phyloP scores from a whole-genome alignment of 2,113 vertebrate species.

The Chunga burmeisteri region DNA sequence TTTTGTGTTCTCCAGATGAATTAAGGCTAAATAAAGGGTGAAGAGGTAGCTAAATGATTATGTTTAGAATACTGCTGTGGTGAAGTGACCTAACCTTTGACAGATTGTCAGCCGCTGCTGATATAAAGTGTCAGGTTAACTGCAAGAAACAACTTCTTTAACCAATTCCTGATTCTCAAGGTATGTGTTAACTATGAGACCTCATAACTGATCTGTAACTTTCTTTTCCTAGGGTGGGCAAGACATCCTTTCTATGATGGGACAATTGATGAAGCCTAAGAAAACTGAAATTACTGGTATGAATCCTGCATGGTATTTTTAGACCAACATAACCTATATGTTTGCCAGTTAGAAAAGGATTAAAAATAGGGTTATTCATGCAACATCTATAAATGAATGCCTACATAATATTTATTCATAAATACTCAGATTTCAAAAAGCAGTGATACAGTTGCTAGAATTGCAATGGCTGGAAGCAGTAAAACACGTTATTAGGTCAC shows the following conservation, averaged over 20 bases:
- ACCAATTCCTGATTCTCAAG: neutral
- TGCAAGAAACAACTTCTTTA: neutral
- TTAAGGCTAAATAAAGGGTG: neutral
- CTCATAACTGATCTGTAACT: neutral
- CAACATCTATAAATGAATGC: neutral
- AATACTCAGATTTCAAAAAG: neutral
- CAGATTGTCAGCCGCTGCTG: neutral
- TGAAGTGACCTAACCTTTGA: neutral
- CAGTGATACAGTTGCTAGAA: neutral
- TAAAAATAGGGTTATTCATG: neutral
- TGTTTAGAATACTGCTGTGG: neutral
- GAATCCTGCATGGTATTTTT: neutral
- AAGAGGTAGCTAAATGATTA: neutral
- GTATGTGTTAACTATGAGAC: neutral
- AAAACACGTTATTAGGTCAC: neutral
- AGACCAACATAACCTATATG: neutral
- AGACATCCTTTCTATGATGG: slow-evolving; percentile 99
- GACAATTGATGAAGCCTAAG: slow-evolving; percentile 98
- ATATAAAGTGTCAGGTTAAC: neutral
- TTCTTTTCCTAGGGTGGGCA: slow-evolving; percentile 87
- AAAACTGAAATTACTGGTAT: slow-evolving; percentile 98
- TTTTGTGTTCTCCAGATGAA: neutral
- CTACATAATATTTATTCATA: neutral
- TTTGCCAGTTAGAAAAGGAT: neutral
- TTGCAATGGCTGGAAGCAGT: neutral